These are phyloP conservation scores for Candidula unifasciata DNA, from an alignment of 2,888 invertebrate species.

Conservation along the genomic window DNA sequence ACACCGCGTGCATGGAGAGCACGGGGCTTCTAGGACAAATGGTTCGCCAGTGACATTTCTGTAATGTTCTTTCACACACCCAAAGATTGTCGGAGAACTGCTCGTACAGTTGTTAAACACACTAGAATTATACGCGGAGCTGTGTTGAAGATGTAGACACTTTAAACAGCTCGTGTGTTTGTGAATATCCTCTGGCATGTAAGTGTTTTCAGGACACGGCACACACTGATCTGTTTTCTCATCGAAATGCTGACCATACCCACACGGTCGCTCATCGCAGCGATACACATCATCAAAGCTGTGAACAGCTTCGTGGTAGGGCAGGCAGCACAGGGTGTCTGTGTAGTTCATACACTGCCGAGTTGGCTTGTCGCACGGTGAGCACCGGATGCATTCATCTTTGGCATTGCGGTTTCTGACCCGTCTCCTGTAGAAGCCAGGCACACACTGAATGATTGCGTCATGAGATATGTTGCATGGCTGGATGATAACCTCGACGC, in stretches of 20 bases:
- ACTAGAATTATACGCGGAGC: not conserved
- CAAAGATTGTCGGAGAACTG: not conserved
- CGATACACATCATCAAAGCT: not conserved
- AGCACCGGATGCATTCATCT: not conserved
- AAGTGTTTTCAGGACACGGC: not conserved
- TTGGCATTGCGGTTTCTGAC: not conserved
- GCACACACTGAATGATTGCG: not conserved
- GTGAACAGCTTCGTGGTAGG: not conserved
- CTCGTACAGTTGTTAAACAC: not conserved
- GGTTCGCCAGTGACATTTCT: not conserved
- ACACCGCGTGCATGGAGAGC: not conserved
- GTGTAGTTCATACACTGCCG: not conserved
- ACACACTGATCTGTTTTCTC: not conserved
- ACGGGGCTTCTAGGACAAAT: not conserved
- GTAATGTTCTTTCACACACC: not conserved
- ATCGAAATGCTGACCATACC: not conserved
- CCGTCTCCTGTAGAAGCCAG: slow-evolving; percentile 5
- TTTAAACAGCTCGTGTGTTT: not conserved
- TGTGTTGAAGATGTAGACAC: not conserved
- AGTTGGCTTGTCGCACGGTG: not conserved
- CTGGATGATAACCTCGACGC: not conserved
- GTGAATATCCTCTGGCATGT: slow-evolving; percentile 1
- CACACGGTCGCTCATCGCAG: slow-evolving; percentile 2
- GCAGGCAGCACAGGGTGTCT: not conserved
- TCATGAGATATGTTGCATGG: not conserved